Percentiles rank a stretch among this genome's conserved stretches.
These are phyloP conservation scores for Anthophora plumipes DNA, from an alignment of 2,888 invertebrate genomes.

Conservation along the genomic window DNA sequence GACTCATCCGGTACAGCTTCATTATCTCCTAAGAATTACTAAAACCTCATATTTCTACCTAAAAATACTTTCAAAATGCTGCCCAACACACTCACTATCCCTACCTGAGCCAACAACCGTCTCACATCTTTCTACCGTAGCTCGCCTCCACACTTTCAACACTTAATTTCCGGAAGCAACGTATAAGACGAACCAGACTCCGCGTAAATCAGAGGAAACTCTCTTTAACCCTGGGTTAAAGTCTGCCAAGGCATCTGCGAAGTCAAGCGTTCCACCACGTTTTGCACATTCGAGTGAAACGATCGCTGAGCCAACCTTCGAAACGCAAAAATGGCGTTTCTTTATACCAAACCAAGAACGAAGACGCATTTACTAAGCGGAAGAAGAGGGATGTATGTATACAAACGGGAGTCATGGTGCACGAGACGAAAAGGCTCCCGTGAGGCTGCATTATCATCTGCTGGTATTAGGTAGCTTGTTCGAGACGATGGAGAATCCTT, in stretches of 20 bases:
- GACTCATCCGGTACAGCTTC: too few species aligned
- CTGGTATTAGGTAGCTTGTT: conserved; percentile 70
- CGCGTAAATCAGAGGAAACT: neutral
- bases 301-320: conserved; percentile 17
- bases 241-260: neutral
- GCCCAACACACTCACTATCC: too few species aligned
- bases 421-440: conserved; percentile 76
- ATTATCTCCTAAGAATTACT: too few species aligned
- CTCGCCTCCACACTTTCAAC: too few species aligned
- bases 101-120: too few species aligned
- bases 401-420: conserved; percentile 42
- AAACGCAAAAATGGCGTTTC: neutral
- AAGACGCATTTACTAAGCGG: conserved; percentile 29
- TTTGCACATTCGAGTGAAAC: conserved; percentile 21
- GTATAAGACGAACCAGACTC: neutral
- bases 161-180: neutral
- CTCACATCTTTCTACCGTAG: too few species aligned
- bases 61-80: too few species aligned
- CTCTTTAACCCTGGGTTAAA: neutral
- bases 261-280: neutral
- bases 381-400: conserved; percentile 17
- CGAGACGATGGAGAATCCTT: conserved; percentile 49
- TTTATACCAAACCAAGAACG: conserved; percentile 36
- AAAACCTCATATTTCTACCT: too few species aligned
- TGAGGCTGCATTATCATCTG: conserved; percentile 77